Percentiles rank a stretch among this genome's conserved stretches.
Conservation (phyloP, 2,888 invertebrate genomes). For the Lumbricus terrestris region DNA sequence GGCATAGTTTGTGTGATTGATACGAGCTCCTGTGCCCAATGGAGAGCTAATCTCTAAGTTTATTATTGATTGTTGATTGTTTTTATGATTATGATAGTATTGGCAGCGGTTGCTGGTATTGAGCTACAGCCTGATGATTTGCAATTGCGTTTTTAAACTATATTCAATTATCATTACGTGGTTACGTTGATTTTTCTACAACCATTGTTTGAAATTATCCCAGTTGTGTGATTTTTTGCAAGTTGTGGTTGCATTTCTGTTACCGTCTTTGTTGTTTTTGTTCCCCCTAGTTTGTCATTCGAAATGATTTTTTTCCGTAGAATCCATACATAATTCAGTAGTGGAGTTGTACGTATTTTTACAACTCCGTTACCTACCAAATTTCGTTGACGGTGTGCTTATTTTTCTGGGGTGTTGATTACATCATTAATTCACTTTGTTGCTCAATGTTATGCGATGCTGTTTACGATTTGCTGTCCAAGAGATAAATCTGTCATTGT, state of each 20-base stretch:
- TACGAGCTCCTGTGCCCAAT: not conserved
- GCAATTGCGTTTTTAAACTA: not conserved
- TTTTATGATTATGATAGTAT: not conserved
- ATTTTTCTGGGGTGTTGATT: not conserved
- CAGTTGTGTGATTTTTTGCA: not conserved
- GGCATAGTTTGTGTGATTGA: not conserved
- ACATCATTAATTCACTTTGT: not conserved
- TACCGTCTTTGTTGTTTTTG: not conserved
- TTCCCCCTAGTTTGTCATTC: not conserved
- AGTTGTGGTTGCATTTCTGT: not conserved
- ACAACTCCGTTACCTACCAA: not conserved
- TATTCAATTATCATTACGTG: not conserved
- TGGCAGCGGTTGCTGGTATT: not conserved
- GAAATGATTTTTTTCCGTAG: not conserved
- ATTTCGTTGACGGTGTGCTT: not conserved
- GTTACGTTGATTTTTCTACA: not conserved
- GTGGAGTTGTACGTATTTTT: not conserved
- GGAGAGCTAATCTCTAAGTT: not conserved
- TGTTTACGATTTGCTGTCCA: not conserved
- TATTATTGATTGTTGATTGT: not conserved
- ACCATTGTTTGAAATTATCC: not conserved
- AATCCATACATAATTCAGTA: not conserved
- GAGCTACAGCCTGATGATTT: not conserved
- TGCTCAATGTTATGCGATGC: not conserved
- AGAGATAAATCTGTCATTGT: not conserved